Conservation (phyloP, 2,797 vertebrate genomes). For the Sebastiscus tertius region DNA sequence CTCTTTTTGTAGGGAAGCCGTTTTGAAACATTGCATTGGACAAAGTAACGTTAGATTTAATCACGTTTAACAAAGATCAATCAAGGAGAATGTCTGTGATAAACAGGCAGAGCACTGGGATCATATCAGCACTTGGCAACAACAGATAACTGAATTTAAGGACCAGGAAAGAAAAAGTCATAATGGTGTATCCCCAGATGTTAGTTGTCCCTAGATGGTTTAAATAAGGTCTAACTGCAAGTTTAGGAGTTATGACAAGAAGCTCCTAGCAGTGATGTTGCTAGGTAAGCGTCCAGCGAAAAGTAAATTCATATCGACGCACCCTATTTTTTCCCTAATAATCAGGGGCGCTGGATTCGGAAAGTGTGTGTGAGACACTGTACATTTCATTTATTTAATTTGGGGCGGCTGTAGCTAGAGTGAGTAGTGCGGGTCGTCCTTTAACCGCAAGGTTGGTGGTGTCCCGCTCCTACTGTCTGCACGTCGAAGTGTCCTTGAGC, state of each 20-base stretch:
- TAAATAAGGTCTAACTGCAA: neutral
- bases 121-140: neutral
- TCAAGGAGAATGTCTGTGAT: neutral
- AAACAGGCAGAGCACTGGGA: neutral
- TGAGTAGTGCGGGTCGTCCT: neutral
- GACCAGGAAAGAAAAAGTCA: neutral
- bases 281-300: no score
- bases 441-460: neutral
- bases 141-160: neutral
- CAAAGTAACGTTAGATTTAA: neutral
- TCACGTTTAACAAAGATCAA: neutral
- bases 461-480: neutral
- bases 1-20: neutral
- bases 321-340: neutral
- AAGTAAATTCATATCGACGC: neutral
- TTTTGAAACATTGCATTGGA: neutral
- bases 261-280: neutral
- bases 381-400: neutral
- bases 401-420: neutral
- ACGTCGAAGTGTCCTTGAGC: neutral
- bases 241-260: neutral
- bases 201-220: neutral
- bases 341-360: neutral
- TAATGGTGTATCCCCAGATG: neutral
- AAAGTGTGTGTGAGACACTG: neutral